Base-by-base conservation (phyloP, 2,113 vertebrate species). In the Thinocorus orbignyianus region DNA sequence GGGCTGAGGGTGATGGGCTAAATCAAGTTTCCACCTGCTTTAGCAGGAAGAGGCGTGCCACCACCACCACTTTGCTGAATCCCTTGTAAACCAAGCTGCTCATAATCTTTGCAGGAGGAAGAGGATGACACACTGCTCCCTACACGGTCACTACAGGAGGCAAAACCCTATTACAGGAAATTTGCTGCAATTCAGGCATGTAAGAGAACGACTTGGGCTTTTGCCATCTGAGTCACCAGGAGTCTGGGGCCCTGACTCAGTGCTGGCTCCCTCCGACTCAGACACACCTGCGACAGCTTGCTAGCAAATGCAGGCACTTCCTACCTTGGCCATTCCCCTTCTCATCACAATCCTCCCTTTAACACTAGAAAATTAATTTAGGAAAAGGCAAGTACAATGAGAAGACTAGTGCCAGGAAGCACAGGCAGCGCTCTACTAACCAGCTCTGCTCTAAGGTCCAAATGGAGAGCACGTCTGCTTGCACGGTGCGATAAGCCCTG, bases 211-310 rank as follows among this genome's bases (percentile, higher is more conserved):
- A 72, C 39, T 62, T 89, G 81, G 81, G 65, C 72, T 88, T 76
- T 51, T 93, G 58, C 91, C 68, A 92, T 83, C 83, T 92, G 91
- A 95, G 65, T 94, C 95, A 94, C 72, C 57, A 35, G 44, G 26
- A 86, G 57, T 28, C 74, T n/a, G 46, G 26, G 48, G 73, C 73
- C 30, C 33, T 60, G 95, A 91, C 57, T 89, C 92, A 95, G 62
- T 30, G 82, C 37, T 58, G 24, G 54, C 60, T 88, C 51, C 39
- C 69, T 46, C 42, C 0, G 0, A 68, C 69, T 65, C 72, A 49
- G 30, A 88, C 15, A 3, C 23, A 93, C 82, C 86, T 87, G 69
- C 7, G 9, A 30, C 62, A 62, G 46, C 78, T 42, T 71, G 74
- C 83, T 61, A 68, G 85, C n/a, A 81, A 74, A 48, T 1, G 5